These are phyloP conservation scores for Anaspis maculata DNA, from an alignment of 2,888 invertebrate genomes.

Conservation along the genomic window DNA sequence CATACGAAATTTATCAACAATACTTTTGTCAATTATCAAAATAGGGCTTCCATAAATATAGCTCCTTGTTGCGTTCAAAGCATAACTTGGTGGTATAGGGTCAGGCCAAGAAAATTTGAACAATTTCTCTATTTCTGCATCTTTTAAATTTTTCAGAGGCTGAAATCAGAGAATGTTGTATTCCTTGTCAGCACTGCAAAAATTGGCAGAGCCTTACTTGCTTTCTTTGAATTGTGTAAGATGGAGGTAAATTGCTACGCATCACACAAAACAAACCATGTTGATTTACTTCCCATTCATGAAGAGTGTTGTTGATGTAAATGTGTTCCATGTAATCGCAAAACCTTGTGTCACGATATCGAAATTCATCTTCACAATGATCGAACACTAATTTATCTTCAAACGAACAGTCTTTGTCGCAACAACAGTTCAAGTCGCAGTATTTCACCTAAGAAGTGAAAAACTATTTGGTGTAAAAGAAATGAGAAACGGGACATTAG, in stretches of 20 bases:
- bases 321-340: constrained; percentile 48
- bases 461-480: neutral
- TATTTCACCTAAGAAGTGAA: constrained; percentile 44
- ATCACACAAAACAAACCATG: constrained; percentile 53
- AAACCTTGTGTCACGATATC: constrained; percentile 39
- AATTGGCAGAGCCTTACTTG: constrained; percentile 21
- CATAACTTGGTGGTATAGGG: neutral
- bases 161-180: constrained; percentile 17
- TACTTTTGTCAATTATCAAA: constrained; percentile 23
- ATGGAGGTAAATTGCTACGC: constrained; percentile 48
- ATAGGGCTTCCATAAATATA: constrained; percentile 19
- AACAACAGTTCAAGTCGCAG: constrained; percentile 82
- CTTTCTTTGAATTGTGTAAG: constrained; percentile 31
- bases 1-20: constrained; percentile 25
- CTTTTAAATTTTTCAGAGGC: constrained; percentile 20
- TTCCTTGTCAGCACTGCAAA: neutral
- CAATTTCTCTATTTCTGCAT: constrained; percentile 17
- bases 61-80: constrained; percentile 13
- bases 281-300: constrained; percentile 34
- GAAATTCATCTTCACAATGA: constrained; percentile 45
- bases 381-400: constrained; percentile 54
- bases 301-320: constrained; percentile 47
- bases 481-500: constrained; percentile 1
- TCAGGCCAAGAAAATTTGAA: constrained; percentile 12
- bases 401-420: constrained; percentile 64